phyloP scores from a whole-genome alignment of 1,140 invertebrate species.

The Himalopsyche phryganea region DNA sequence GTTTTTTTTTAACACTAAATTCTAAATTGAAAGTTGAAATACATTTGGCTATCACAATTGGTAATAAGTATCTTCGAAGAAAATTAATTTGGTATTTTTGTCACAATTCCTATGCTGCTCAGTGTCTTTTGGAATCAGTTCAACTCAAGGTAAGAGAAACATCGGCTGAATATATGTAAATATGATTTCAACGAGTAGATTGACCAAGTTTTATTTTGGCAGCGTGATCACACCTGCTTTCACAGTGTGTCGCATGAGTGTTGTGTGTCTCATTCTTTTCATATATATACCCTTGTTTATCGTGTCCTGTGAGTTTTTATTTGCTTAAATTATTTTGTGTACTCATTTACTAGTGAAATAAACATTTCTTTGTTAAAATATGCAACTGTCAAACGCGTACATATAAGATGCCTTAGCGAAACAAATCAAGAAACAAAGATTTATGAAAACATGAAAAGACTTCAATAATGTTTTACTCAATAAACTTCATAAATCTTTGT shows the following conservation, averaged over 20 bases:
- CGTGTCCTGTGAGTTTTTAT: constrained; percentile 34
- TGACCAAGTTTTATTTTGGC: constrained; percentile 18
- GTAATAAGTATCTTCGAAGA: constrained; percentile 6
- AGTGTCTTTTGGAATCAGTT: constrained; percentile 98
- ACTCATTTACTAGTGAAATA: constrained; percentile 5
- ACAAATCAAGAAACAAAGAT: too few relatives aligned
- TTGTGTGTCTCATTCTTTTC: constrained; percentile 32
- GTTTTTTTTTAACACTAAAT: not conserved
- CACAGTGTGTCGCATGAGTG: constrained; percentile 36
- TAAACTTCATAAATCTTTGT: too few relatives aligned
- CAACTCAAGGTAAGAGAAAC: constrained; percentile 89
- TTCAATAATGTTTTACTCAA: too few relatives aligned
- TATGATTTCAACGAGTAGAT: constrained; percentile 28
- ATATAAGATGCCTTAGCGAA: too few relatives aligned
- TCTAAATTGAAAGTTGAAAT: not conserved
- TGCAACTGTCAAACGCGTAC: too few relatives aligned
- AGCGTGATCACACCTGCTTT: constrained; percentile 11
- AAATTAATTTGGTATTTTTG: constrained; percentile 47
- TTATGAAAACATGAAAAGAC: too few relatives aligned
- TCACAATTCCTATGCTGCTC: constrained; percentile 63
- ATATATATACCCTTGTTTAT: constrained; percentile 29
- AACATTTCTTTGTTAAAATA: not conserved
- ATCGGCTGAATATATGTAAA: constrained; percentile 18
- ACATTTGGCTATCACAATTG: not conserved
- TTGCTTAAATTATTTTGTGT: constrained; percentile 23